Evolutionary conservation across 2,797 vertebrate species (phyloP).

Genomic region (Triplophysa bombifrons): DNA sequence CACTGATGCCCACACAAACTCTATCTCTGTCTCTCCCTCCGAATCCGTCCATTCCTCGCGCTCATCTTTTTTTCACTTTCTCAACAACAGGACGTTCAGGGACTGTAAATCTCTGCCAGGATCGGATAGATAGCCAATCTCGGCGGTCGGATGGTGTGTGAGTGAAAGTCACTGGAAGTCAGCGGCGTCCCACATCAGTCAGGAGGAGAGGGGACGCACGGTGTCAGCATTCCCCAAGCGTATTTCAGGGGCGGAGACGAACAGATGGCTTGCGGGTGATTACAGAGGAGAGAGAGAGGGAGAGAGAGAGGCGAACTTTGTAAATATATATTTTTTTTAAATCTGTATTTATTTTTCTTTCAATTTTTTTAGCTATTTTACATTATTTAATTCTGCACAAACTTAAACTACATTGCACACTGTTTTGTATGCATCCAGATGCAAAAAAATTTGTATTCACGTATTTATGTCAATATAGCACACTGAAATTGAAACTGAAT

Average conservation of each 20-base stretch:
- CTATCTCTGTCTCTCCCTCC: not conserved
- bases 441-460: no score
- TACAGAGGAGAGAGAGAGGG: slow-evolving; percentile 2
- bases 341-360: no score
- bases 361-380: no score
- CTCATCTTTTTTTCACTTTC: not conserved
- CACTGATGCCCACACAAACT: not conserved
- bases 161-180: slow-evolving; percentile 52
- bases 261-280: slow-evolving; percentile 50
- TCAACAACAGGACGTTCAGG: not conserved
- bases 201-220: slow-evolving; percentile 25
- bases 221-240: slow-evolving; percentile 41
- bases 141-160: slow-evolving; percentile 31
- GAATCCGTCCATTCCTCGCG: not conserved
- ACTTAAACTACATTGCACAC: no score
- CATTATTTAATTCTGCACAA: no score
- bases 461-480: no score
- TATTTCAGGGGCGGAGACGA: slow-evolving; percentile 19
- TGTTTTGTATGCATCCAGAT: no score
- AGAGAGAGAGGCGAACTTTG: not conserved
- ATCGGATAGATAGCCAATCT: slow-evolving; percentile 26
- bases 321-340: no score
- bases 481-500: no score
- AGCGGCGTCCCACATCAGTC: slow-evolving; percentile 43
- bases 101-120: slow-evolving; percentile 43